Conservation (phyloP, 1,140 invertebrate genomes). For the Leptoteleia sp. region DNA sequence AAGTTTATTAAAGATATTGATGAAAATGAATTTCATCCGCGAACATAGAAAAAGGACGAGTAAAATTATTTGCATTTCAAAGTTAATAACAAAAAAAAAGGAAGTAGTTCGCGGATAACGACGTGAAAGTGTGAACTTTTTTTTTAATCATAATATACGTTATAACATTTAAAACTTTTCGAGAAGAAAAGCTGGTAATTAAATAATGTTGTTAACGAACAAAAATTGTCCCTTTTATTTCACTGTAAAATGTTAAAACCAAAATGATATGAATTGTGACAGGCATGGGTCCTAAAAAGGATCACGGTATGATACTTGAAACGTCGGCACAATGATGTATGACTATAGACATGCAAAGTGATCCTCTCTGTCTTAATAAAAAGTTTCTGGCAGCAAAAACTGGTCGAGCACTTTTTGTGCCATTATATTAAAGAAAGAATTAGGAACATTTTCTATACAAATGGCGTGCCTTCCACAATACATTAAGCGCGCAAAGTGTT, state of each 20-base stretch:
- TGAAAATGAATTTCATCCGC: background rate
- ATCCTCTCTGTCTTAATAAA: slow-evolving; percentile 63
- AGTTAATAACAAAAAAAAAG: too few species aligned
- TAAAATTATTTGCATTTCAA: background rate
- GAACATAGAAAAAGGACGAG: background rate
- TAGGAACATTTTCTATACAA: slow-evolving; percentile 53
- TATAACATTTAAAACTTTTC: too few species aligned
- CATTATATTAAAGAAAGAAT: slow-evolving; percentile 61
- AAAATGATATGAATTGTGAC: slow-evolving; percentile 44
- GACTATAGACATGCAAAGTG: slow-evolving; percentile 64
- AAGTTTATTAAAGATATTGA: background rate
- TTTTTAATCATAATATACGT: too few species aligned
- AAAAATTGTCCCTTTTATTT: slow-evolving; percentile 28
- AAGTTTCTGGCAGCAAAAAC: slow-evolving; percentile 60
- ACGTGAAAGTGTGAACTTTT: background rate
- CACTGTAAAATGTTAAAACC: slow-evolving; percentile 41
- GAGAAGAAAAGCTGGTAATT: too few species aligned
- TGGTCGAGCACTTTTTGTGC: slow-evolving; percentile 54
- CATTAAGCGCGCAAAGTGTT: slow-evolving; percentile 27
- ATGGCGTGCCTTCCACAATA: slow-evolving; percentile 5
- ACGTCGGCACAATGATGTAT: slow-evolving; percentile 59
- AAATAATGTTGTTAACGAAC: slow-evolving; percentile 3
- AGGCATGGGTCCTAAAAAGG: slow-evolving; percentile 33
- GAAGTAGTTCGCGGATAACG: background rate
- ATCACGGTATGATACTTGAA: slow-evolving; percentile 50